These are phyloP conservation scores for Xestia xanthographa DNA, from an alignment of 2,888 invertebrate species.

Conservation along the genomic window DNA sequence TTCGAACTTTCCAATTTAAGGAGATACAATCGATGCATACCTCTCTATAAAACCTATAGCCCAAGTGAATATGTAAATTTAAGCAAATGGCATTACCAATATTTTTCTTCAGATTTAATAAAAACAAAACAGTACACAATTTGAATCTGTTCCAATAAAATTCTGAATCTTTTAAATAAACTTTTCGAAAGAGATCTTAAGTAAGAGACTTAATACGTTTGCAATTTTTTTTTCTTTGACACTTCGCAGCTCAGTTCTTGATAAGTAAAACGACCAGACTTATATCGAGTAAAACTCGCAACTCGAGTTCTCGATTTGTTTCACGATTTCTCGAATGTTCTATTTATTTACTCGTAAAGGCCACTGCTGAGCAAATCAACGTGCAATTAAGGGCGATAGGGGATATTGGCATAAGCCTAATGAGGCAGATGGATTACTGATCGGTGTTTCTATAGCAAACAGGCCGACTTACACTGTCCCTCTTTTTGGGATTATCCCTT, in stretches of 20 bases:
- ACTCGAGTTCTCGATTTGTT: conserved; percentile 34
- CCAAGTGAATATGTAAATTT: neutral
- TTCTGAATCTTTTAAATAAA: conserved; percentile 41
- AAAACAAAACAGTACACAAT: conserved; percentile 23
- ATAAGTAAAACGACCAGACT: conserved; percentile 44
- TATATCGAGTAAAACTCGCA: conserved; percentile 33
- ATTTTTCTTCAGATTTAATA: neutral
- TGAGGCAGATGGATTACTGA: conserved; percentile 29
- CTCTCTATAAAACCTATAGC: neutral
- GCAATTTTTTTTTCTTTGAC: conserved; percentile 49
- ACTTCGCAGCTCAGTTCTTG: conserved; percentile 46
- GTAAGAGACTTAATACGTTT: conserved; percentile 34
- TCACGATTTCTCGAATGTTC: conserved; percentile 11
- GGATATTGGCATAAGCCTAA: conserved; percentile 32
- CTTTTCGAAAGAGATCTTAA: conserved; percentile 36
- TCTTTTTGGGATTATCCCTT: conserved; percentile 32
- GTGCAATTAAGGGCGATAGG: conserved; percentile 38
- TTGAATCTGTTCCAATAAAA: conserved; percentile 20
- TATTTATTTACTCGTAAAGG: conserved; percentile 26
- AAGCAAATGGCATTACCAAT: neutral
- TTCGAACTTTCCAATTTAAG: neutral
- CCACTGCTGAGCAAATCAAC: conserved; percentile 30
- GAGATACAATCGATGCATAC: neutral
- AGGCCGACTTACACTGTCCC: neutral
- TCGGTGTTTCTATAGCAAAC: conserved; percentile 15